phyloP scores from a whole-genome alignment of 2,888 invertebrate species.

The Andrena chrysosceles region DNA sequence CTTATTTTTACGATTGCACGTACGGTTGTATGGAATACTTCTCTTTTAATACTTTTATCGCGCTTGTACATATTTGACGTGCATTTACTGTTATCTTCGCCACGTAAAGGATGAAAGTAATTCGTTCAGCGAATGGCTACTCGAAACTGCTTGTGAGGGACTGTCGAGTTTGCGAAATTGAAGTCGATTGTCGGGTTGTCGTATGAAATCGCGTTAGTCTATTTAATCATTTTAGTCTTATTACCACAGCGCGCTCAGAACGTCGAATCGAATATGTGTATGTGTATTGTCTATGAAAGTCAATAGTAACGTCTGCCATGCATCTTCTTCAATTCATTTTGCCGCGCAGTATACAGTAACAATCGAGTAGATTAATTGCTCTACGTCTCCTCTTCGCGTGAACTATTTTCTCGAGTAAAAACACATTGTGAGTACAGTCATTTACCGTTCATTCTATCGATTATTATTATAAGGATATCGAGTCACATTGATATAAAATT shows the following conservation, averaged over 20 bases:
- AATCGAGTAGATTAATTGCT: too few species aligned
- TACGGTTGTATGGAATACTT: neutral
- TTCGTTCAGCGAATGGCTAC: neutral
- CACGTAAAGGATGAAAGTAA: neutral
- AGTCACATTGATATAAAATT: too few species aligned
- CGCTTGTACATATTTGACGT: neutral
- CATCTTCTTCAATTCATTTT: too few species aligned
- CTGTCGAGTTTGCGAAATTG: neutral
- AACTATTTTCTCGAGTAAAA: too few species aligned
- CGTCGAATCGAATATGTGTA: neutral
- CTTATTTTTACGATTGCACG: neutral
- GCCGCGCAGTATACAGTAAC: too few species aligned
- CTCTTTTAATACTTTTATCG: neutral
- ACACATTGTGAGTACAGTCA: too few species aligned
- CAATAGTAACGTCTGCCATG: too few species aligned
- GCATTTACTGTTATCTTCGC: neutral
- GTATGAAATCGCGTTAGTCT: conserved; percentile 47
- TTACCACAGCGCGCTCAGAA: neutral
- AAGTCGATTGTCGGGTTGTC: conserved; percentile 15
- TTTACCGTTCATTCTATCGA: too few species aligned
- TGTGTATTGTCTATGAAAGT: neutral
- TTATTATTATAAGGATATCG: too few species aligned
- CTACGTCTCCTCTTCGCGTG: too few species aligned
- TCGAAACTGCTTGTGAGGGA: neutral
- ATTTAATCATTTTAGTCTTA: conserved; percentile 35